phyloP scores from a whole-genome alignment of 35 echinoderm and acorn worm genomes.

The Heliocidaris erythrogramma region DNA sequence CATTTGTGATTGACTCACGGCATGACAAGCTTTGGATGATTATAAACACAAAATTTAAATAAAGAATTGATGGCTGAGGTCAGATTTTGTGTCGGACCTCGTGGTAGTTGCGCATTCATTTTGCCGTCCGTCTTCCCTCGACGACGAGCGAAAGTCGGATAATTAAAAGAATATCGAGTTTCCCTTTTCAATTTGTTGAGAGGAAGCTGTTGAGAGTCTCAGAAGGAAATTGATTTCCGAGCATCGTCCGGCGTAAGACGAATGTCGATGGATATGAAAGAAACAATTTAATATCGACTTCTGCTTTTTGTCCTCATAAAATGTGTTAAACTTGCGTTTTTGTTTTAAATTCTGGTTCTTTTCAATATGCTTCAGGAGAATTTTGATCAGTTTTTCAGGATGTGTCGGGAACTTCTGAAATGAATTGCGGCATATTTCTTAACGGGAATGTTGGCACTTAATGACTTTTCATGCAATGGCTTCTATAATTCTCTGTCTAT shows the following conservation, averaged over 20 bases:
- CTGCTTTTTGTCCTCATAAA: background rate
- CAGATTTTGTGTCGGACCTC: background rate
- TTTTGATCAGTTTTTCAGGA: background rate
- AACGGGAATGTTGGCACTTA: background rate
- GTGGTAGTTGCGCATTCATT: background rate
- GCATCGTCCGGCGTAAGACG: background rate
- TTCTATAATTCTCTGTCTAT: too few species aligned
- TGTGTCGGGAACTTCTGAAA: background rate
- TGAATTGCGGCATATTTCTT: background rate
- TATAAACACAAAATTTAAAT: background rate
- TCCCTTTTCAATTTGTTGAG: conserved; percentile 29
- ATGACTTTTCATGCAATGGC: background rate
- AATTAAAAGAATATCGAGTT: conserved; percentile 45
- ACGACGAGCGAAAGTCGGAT: background rate
- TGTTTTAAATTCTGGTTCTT: background rate
- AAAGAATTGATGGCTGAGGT: background rate
- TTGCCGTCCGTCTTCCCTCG: background rate
- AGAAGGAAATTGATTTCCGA: conserved; percentile 26
- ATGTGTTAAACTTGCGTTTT: background rate
- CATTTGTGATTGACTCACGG: background rate
- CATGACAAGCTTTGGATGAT: background rate
- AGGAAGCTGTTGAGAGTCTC: conserved; percentile 23
- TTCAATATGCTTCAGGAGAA: background rate
- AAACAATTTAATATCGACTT: background rate
- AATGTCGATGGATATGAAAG: background rate